These are phyloP conservation scores for Iphiclides podalirius DNA, from an alignment of 2,888 invertebrate genomes.

Conservation along the genomic window DNA sequence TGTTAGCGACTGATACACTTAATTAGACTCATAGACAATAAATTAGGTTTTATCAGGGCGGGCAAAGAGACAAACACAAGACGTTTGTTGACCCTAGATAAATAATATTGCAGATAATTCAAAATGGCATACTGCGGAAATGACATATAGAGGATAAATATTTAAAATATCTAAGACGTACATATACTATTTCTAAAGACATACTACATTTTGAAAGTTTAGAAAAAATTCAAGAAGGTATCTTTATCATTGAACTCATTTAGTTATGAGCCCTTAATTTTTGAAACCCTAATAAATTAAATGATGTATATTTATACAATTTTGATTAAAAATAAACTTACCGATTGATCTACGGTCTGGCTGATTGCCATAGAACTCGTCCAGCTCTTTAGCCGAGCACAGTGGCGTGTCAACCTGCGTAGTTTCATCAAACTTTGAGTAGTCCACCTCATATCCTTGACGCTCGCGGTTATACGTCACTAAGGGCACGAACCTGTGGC, in stretches of 20 bases:
- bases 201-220: not conserved
- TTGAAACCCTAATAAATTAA: too few species aligned
- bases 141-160: slow-evolving; percentile 10
- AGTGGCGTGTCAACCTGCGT: slow-evolving; percentile 89
- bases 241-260: too few species aligned
- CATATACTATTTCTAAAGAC: not conserved
- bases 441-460: slow-evolving; percentile 89
- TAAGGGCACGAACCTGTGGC: slow-evolving; percentile 87
- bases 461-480: slow-evolving; percentile 87
- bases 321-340: slow-evolving; percentile 47
- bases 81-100: slow-evolving; percentile 62
- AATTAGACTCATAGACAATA: slow-evolving; percentile 36
- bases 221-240: too few species aligned
- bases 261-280: too few species aligned
- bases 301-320: not conserved
- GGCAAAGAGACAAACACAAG: slow-evolving; percentile 41
- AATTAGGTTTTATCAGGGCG: slow-evolving; percentile 47
- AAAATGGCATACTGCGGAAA: slow-evolving; percentile 36
- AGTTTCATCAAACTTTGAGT: slow-evolving; percentile 90
- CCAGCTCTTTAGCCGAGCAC: slow-evolving; percentile 84
- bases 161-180: slow-evolving; percentile 3
- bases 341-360: slow-evolving; percentile 78
- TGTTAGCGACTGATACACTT: slow-evolving; percentile 23
- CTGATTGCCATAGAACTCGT: slow-evolving; percentile 82
- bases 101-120: slow-evolving; percentile 44